Base-by-base conservation (phyloP, 2,113 vertebrate genomes). In the Patagioenas fasciata region DNA sequence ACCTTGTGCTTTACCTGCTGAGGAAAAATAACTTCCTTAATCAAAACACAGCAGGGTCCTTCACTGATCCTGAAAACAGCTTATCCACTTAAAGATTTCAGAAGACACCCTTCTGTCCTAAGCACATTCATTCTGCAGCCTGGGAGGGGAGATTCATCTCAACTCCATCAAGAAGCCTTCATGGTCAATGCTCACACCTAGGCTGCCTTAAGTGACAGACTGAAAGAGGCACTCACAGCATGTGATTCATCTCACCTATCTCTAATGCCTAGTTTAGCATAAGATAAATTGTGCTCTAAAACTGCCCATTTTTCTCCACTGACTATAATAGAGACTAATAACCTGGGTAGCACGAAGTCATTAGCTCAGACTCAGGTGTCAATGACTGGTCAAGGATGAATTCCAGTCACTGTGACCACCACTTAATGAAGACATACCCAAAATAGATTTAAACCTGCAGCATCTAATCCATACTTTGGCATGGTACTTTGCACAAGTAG, bases 291-390 rank as follows among this genome's bases (percentile, higher is more conserved):
- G 67, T 64, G 25, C 64, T 77, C 67, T 77, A 54, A 90, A 86
- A n/a, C 40, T 70, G 56, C 11, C 28, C 72, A 74, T 95, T 96
- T 96, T 93, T 93, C 83, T 93, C 32, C 36, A 11, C 25, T 80
- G 91, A 88, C 80, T 90, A n/a, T 96, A 93, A 96, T 80, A 85
- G 62, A 93, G 79, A 95, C n/a, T 90, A 91, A 95, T 80, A 66
- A 60, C 64, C n/a, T 36, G 51, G 13, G 20, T 36, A 78, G 29
- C 4, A 1, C 40, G 36, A 58, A 73, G 64, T 28, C 60, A 92
- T 96, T 94, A 93, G 60, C 75, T 93, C 64, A 74, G 54, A 80
- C 62, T 67, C 67, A 74, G 67, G 29, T 92, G 60, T 83, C 95
- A 92, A 21, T 70, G 44, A 80, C 83, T 92, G 91, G 72, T 92